Evolutionary conservation across 1,140 invertebrate species (phyloP), one percentile per base, ranked within the genome.

Genomic region (Meloidogyne exigua): DNA sequence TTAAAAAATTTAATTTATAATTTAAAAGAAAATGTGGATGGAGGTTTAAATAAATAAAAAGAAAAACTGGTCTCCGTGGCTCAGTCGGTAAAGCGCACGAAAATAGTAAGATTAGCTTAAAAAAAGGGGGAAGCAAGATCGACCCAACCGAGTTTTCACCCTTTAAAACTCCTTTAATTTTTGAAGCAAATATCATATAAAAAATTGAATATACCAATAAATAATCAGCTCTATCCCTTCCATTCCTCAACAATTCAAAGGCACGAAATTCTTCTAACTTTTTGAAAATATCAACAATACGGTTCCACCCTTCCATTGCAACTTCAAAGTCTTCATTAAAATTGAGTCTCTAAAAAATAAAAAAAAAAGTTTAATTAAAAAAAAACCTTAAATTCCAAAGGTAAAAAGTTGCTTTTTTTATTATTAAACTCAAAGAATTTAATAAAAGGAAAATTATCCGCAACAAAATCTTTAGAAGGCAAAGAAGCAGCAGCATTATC

Each of bases 231-330:
- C 97, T 89, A 88, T 99, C 97, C 12, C 95, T 88, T 4, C 96
- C 96, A 78, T 94, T 96, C 39, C 97, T 90, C 1, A 99, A 88
- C 76, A 91, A 83, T 88, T 99, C 97, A 89, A 99, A 99, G 0
- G 97, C 95, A 72, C 95, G 90, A 85, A 99, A 99, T 87, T 99
- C 96, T 80, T 99, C 96, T 5, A 99, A 88, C 87, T 98, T 94
- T 5, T 93, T 93, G 85, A 99, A 99, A 82, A 99, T 98, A 83
- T 94, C 92, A 78, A 94, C 92, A 66, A 99, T 94, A 84, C 98
- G 96, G 89, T 92, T 91, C 88, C 95, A 99, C 87, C 95, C 99
- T 36, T 95, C 94, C 83, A 92, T 90, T 0, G 96, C 96, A 68
- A 94, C 92, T 83, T 93, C 92, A 87, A 97, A 90, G 87, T 99